Base-by-base conservation (phyloP, 2,888 invertebrate genomes). In the Amiota minor region DNA sequence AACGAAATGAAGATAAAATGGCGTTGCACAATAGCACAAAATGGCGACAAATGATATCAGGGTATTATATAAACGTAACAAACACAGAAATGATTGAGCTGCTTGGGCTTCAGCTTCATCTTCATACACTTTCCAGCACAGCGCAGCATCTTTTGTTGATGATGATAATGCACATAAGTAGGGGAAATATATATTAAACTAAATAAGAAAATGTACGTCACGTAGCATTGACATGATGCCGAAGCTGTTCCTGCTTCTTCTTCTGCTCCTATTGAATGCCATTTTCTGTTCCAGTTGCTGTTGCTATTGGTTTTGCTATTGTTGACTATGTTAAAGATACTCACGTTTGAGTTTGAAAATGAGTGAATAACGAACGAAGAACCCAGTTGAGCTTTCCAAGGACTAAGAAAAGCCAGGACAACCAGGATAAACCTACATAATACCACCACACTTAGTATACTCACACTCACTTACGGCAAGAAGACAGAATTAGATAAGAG, bases 161-260 rank as follows among this genome's bases (percentile, higher is more conserved):
- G 45, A 35, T 68, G 49, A 68, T 68, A 68, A 68, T 68, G 49
- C 67, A 35, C 61, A 45, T 53, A 68, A 61, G 76, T 74, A 70
- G 59, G 35, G 35, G 2, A 35, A 0, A 35, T 55, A 72, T 73
- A 73, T 78, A 78, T 78, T 72, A 72, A 78, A 75, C 78, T 72
- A 78, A 78, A 78, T 76, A 78, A 78, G 78, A 72, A 70, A 74
- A 73, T 76, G 73, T 76, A 72, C 73, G 78, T 78, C 78, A 78
- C 78, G 78, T 78, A 76, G 59, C 72, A 68, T n/a, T 68, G 61
- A 75, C 77, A 77, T 70, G 77, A n/a, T 46, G 56, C 35, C n/a
- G 10, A 18, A 16, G 18, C n/a, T 59, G 9, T 18, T 11, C 8
- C 59, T 59, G n/a, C 6, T 9, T 2, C 9, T n/a, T 1, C 18